Conservation (phyloP, 2,113 vertebrate species). For the Corydoras sp. region DNA sequence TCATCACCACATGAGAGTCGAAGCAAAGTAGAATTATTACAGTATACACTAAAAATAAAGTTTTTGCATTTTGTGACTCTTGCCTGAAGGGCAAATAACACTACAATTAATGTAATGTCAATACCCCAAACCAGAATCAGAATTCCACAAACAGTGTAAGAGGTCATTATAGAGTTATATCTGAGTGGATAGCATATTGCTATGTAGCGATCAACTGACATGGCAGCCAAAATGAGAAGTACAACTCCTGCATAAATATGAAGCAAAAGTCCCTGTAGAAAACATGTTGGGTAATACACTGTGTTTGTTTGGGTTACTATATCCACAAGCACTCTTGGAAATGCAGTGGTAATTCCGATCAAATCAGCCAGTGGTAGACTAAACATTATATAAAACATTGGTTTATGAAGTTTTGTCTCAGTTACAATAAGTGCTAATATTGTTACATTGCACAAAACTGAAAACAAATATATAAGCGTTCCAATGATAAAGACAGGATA, state of each 20-base stretch:
- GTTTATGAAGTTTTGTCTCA: slow-evolving; percentile 39
- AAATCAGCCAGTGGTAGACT: slow-evolving; percentile 29
- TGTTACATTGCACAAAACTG: slow-evolving; percentile 28
- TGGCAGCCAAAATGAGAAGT: slow-evolving; percentile 31
- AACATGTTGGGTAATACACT: slow-evolving; percentile 37
- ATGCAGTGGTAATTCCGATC: slow-evolving; percentile 24
- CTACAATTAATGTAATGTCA: slow-evolving; percentile 25
- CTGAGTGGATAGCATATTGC: slow-evolving; percentile 40
- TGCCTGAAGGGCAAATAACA: slow-evolving; percentile 31
- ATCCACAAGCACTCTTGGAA: slow-evolving; percentile 21
- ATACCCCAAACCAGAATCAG: slow-evolving; percentile 38
- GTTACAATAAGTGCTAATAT: slow-evolving; percentile 28
- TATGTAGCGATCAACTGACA: slow-evolving; percentile 39
- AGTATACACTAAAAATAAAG: slow-evolving; percentile 34
- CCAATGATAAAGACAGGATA: slow-evolving; percentile 46
- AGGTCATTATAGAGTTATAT: slow-evolving; percentile 37
- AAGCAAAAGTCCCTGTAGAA: slow-evolving; percentile 34
- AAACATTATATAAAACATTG: slow-evolving; percentile 39
- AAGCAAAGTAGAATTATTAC: slow-evolving; percentile 39
- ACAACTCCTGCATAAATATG: slow-evolving; percentile 28
- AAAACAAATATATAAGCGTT: slow-evolving; percentile 29
- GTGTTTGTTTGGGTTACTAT: slow-evolving; percentile 22
- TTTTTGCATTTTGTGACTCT: slow-evolving; percentile 33
- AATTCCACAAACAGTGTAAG: slow-evolving; percentile 37
- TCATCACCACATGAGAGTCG: slow-evolving; percentile 39